Percentiles rank a stretch among this genome's conserved stretches.
Conservation (phyloP, 2,888 invertebrate species). For the Zootermopsis nevadensis region DNA sequence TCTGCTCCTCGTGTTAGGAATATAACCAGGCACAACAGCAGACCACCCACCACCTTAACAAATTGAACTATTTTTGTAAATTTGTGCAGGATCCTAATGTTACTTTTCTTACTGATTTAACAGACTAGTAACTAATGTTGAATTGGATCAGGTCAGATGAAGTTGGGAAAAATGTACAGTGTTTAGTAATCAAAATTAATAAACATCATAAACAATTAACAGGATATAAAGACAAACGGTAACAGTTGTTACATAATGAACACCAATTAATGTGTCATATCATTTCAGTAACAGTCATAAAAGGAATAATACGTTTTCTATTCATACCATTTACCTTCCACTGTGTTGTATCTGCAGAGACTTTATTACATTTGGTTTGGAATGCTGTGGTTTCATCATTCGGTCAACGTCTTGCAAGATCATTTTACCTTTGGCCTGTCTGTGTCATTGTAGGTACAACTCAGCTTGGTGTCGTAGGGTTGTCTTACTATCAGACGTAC, state of each 20-base stretch:
- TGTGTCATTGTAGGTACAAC: background rate
- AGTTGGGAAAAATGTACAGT: background rate
- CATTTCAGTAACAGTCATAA: conserved; percentile 15
- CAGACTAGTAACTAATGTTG: background rate
- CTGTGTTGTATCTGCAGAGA: background rate
- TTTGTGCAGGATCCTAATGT: background rate
- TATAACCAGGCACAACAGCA: background rate
- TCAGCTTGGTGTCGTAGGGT: background rate
- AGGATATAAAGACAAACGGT: background rate
- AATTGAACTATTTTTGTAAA: background rate
- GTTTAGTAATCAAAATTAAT: background rate
- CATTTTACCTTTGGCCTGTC: background rate
- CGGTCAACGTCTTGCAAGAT: background rate
- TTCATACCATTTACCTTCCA: background rate
- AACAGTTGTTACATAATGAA: background rate
- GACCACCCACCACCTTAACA: background rate
- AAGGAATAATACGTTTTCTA: conserved; percentile 12
- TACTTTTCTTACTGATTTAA: background rate
- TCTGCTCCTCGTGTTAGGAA: background rate
- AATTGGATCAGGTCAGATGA: background rate
- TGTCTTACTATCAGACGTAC: background rate
- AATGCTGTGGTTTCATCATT: background rate
- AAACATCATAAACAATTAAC: background rate
- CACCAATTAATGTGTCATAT: no score
- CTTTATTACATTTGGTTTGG: background rate